Evolutionary conservation across 2,113 vertebrate species (phyloP).

Genomic region (Pseudolaguvia tuberculata): DNA sequence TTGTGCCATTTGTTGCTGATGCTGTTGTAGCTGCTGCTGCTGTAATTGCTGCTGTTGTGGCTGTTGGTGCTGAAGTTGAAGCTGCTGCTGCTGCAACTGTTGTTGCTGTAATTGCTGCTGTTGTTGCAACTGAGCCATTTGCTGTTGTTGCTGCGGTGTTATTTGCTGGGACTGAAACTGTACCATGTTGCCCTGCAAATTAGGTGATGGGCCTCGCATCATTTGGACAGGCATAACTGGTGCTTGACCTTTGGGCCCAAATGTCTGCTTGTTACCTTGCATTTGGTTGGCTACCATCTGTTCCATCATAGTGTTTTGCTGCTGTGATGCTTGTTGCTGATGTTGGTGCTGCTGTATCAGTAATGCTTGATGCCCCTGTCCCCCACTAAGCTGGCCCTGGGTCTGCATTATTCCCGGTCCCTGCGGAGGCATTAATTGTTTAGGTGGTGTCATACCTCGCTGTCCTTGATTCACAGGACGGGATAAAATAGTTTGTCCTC

Average conservation of each 20-base stretch:
- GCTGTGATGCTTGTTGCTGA: slow-evolving; percentile 55
- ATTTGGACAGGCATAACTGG: slow-evolving; percentile 85
- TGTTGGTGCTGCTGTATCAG: slow-evolving; percentile 71
- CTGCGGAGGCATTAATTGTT: slow-evolving; percentile 92
- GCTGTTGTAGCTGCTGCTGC: slow-evolving; percentile 42
- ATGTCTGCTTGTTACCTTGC: slow-evolving; percentile 89
- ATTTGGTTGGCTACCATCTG: slow-evolving; percentile 94
- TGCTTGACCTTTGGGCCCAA: slow-evolving; percentile 82
- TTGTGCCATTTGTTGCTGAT: slow-evolving; percentile 66
- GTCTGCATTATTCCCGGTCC: slow-evolving; percentile 89
- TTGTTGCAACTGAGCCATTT: slow-evolving; percentile 77
- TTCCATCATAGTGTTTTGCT: slow-evolving; percentile 90
- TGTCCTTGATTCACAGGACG: slow-evolving; percentile 86
- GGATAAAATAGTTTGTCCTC: slow-evolving; percentile 89
- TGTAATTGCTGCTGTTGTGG: slow-evolving; percentile 54
- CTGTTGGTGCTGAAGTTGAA: slow-evolving; percentile 67
- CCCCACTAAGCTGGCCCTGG: slow-evolving; percentile 90
- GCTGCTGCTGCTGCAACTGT: slow-evolving; percentile 67
- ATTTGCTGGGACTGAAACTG: slow-evolving; percentile 81
- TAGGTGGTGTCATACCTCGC: slow-evolving; percentile 93
- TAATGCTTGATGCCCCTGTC: slow-evolving; percentile 88
- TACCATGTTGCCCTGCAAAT: slow-evolving; percentile 83
- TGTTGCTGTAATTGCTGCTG: slow-evolving; percentile 75
- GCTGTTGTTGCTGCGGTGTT: slow-evolving; percentile 74
- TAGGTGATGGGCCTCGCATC: slow-evolving; percentile 90